Evolutionary conservation across 2,113 vertebrate species (phyloP), one percentile per base, ranked within the genome.

Genomic region (Nothocercus nigrocapillus): DNA sequence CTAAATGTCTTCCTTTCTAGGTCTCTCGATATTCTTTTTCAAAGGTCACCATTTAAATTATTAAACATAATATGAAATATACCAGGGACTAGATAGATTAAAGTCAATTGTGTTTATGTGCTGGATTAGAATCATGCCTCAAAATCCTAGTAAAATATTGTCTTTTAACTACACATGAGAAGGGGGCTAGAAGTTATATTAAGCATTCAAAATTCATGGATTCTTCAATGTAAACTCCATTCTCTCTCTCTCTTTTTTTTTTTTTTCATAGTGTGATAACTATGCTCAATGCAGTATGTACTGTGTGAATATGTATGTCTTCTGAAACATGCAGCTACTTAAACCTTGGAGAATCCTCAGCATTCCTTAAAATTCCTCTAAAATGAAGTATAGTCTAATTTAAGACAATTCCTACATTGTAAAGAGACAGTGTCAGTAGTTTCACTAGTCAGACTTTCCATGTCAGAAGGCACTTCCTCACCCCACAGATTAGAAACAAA

Each of bases 321-420:
- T 77, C 54, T 61, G 68, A 69, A 85, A 82, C 24, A 44, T 7
- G 56, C 16, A 93, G 22, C 34, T 77, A 44, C 28, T 62, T 53
- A 77, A 74, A 84, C 25, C 16, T 56, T 28, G 2, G 32, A 0
- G 0, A 89, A 67, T 56, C 77, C 54, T 58, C 38, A 1, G 21
- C 45, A 21, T 62, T 83, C 32, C 80, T 81, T 72, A 81, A 83
- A 69, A 53, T 62, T 25, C 12, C 40, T 87, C 66, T 61, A 84
- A 95, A 86, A 74, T 32, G 67, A 93, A 70, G 38, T 84, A 7
- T 66, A 81, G 9, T 87, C 22, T 69, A 32, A 77, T 34, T 90
- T 88, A 64, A 64, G 63, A 64, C 10, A 64, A 64, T 9, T 16
- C 25, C 64, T 90, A 56, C n/a, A 40, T 45, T 42, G 21, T 45